phyloP scores from a whole-genome alignment of 1,140 invertebrate genomes.

The Panulirus ornatus region DNA sequence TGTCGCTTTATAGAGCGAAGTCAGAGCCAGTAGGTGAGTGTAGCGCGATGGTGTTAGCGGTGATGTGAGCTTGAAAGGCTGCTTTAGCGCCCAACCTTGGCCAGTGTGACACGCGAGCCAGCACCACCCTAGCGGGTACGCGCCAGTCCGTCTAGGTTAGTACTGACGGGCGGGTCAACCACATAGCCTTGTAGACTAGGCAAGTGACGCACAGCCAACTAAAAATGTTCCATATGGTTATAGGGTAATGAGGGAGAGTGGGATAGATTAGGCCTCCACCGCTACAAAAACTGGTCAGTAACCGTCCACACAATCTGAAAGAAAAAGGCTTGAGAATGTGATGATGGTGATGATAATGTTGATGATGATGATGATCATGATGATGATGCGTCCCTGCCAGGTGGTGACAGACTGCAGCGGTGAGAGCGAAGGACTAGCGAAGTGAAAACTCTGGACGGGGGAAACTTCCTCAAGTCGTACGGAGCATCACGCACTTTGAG shows the following conservation, averaged over 20 bases:
- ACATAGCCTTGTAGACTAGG: background rate
- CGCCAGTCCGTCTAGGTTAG: constrained; percentile 17
- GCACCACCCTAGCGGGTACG: constrained; percentile 8
- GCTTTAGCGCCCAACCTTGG: background rate
- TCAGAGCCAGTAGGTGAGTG: constrained; percentile 43
- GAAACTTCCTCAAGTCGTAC: background rate
- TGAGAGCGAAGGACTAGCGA: background rate
- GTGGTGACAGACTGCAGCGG: background rate
- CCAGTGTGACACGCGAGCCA: constrained; percentile 29
- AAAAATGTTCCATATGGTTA: constrained; percentile 12
- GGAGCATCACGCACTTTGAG: background rate
- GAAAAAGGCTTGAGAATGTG: background rate
- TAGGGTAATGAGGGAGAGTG: background rate
- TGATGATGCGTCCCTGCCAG: background rate
- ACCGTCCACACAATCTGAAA: background rate
- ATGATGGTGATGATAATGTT: constrained; percentile 14
- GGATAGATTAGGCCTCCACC: background rate
- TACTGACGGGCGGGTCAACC: constrained; percentile 12
- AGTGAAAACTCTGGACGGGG: background rate
- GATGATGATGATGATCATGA: background rate
- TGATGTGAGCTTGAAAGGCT: constrained; percentile 39
- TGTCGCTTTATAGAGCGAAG: constrained; percentile 27
- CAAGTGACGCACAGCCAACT: background rate
- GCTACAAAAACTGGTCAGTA: background rate
- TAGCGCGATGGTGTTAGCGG: constrained; percentile 55